phyloP scores from a whole-genome alignment of 1,140 invertebrate species.

The Zaprionus tsacasi region DNA sequence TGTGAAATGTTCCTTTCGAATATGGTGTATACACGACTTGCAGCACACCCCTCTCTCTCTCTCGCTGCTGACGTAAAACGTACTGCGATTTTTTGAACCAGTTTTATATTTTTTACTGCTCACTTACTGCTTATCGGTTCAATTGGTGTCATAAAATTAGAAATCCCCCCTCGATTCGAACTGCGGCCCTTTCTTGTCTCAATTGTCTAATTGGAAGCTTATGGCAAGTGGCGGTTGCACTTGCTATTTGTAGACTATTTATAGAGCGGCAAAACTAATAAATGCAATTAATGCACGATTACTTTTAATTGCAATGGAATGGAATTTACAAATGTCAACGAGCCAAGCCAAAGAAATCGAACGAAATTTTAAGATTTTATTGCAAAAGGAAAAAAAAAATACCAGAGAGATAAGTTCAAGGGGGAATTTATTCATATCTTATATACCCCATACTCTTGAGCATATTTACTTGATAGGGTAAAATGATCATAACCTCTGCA shows the following conservation, averaged over 20 bases:
- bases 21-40: conserved; percentile 19
- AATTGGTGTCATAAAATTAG: conserved; percentile 37
- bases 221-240: conserved; percentile 15
- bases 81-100: conserved; percentile 29
- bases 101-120: conserved; percentile 28
- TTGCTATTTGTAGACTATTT: conserved; percentile 26
- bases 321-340: background rate
- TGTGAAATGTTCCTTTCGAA: conserved; percentile 8
- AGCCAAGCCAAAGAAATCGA: background rate
- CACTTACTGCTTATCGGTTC: conserved; percentile 33
- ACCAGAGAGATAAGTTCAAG: background rate
- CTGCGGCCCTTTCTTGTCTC: background rate
- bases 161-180: background rate
- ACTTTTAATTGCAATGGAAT: conserved; percentile 4
- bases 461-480: background rate
- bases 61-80: conserved; percentile 33
- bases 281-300: conserved; percentile 27
- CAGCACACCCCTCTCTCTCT: background rate
- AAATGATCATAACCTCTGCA: background rate
- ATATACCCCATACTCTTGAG: background rate
- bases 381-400: background rate
- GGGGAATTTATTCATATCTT: background rate
- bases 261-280: conserved; percentile 2
- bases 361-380: conserved; percentile 1
- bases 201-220: conserved; percentile 27